Percentiles rank a stretch among this genome's conserved stretches.
Conservation (phyloP, 35 echinoderm and acorn worm genomes). For the Acanthaster planci region DNA sequence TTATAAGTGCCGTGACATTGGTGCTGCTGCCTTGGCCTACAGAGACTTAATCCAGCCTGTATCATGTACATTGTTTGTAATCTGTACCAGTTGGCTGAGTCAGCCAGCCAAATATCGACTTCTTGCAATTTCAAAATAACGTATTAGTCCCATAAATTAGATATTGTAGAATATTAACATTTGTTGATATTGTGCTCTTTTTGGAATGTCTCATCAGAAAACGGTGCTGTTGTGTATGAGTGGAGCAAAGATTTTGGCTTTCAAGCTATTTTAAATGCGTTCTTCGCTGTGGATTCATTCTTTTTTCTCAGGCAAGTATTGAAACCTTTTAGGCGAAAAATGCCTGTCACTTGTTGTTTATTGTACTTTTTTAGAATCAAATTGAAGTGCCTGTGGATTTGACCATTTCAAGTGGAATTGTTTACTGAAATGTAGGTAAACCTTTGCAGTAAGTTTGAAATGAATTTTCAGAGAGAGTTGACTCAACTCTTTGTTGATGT, state of each 20-base stretch:
- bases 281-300: slow-evolving; percentile 71
- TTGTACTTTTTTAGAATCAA: background rate
- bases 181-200: too few species aligned
- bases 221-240: background rate
- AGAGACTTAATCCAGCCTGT: too few species aligned
- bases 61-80: too few species aligned
- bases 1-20: too few species aligned
- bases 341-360: background rate
- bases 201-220: slow-evolving; percentile 39
- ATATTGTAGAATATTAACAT: too few species aligned
- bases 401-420: background rate
- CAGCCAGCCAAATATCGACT: too few species aligned
- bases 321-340: background rate
- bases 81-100: too few species aligned
- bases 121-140: too few species aligned
- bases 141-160: too few species aligned
- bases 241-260: slow-evolving; percentile 49
- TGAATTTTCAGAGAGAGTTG: background rate
- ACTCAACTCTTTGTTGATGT: background rate
- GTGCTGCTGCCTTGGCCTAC: too few species aligned
- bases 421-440: background rate
- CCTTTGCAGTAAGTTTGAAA: background rate
- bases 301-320: slow-evolving; percentile 73
- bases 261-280: slow-evolving; percentile 56
- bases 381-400: background rate